Evolutionary conservation across 2,797 vertebrate genomes (phyloP).

Genomic region (Neomorphus geoffroyi): DNA sequence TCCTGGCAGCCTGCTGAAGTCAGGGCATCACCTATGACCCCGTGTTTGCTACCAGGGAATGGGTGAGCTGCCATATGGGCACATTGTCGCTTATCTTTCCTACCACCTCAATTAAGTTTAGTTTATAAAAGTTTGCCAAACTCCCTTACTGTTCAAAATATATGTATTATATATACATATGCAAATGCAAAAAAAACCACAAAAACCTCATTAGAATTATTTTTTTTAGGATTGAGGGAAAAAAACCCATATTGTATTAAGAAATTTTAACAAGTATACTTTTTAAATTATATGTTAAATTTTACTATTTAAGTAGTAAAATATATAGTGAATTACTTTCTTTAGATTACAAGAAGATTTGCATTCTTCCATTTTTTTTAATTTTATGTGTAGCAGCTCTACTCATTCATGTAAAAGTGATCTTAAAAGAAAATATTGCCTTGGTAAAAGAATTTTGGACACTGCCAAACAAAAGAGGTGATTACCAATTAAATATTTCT

Average conservation of each 20-base stretch:
- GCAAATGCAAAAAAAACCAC: neutral
- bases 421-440: neutral
- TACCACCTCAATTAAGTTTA: neutral
- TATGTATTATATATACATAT: too few relatives aligned
- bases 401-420: neutral
- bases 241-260: fast-evolving
- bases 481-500: neutral
- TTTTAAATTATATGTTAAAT: neutral
- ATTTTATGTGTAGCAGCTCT: neutral
- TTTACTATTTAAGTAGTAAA: neutral
- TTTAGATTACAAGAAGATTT: neutral
- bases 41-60: neutral
- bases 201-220: neutral
- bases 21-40: neutral
- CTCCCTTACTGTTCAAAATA: neutral
- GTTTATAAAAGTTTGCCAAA: neutral
- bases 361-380: too few relatives aligned
- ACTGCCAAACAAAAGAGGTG: neutral
- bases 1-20: neutral
- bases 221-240: neutral
- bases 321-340: neutral
- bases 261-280: neutral
- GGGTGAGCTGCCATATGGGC: neutral
- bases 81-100: neutral
- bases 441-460: neutral